Conservation (phyloP, 2,888 invertebrate species). For the Carpatolechia fugitivella region DNA sequence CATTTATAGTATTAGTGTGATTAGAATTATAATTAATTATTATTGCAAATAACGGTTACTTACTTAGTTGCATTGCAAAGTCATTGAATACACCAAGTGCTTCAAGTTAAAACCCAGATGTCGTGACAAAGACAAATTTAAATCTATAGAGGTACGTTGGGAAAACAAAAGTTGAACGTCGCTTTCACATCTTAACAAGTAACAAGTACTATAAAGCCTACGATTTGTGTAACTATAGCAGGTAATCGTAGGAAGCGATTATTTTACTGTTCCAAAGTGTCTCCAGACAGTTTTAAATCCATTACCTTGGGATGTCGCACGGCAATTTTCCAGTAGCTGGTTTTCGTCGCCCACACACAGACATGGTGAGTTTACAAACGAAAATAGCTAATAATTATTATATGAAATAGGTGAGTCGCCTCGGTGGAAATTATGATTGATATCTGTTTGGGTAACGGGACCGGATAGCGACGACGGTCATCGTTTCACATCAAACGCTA, state of each 20-base stretch:
- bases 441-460: constrained; percentile 76
- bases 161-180: background rate
- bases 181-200: constrained; percentile 14
- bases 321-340: constrained; percentile 74
- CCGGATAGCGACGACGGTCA: constrained; percentile 29
- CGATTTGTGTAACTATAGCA: constrained; percentile 11
- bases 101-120: background rate
- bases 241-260: constrained; percentile 69
- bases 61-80: background rate
- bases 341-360: constrained; percentile 60
- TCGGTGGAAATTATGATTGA: constrained; percentile 79
- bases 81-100: background rate
- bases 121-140: constrained; percentile 4
- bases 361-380: constrained; percentile 55
- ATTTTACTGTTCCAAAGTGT: constrained; percentile 66
- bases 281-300: constrained; percentile 72
- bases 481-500: constrained; percentile 13
- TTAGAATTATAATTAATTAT: no score
- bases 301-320: constrained; percentile 70
- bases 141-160: background rate
- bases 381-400: constrained; percentile 75
- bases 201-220: constrained; percentile 6
- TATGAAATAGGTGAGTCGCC: constrained; percentile 65
- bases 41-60: no score
- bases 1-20: no score